phyloP scores from a whole-genome alignment of 2,888 invertebrate genomes.

The Mycalesis mineus region DNA sequence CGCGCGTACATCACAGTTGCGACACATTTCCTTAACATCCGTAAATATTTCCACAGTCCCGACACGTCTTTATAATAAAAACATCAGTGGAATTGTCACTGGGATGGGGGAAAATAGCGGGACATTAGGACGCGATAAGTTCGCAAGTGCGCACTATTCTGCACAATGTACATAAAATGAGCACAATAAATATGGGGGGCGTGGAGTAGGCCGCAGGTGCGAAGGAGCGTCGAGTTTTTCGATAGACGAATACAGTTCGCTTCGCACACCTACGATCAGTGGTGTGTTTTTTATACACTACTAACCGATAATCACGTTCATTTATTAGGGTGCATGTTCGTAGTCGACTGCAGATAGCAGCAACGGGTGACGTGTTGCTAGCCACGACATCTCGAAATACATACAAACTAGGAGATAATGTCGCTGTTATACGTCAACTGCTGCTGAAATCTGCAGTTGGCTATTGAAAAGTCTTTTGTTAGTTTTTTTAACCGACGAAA shows the following conservation, averaged over 20 bases:
- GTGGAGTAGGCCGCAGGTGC: conserved; percentile 63
- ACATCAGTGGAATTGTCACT: conserved; percentile 55
- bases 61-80: conserved; percentile 73
- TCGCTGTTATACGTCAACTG: no score
- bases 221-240: conserved; percentile 48
- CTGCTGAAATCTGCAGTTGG: no score
- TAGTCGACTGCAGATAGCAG: no score
- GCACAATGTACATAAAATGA: conserved; percentile 31
- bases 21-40: conserved; percentile 52
- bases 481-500: no score
- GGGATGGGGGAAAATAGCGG: conserved; percentile 47
- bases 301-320: no score
- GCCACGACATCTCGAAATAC: no score
- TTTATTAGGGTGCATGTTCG: no score
- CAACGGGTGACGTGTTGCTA: no score
- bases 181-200: conserved; percentile 39
- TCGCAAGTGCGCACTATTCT: conserved; percentile 43
- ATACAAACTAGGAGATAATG: no score
- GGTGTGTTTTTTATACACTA: no score
- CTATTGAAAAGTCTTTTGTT: no score
- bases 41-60: conserved; percentile 60
- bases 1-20: conserved; percentile 46
- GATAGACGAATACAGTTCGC: not conserved
- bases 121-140: conserved; percentile 68
- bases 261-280: not conserved